phyloP scores from a whole-genome alignment of 2,113 vertebrate species.

The Neogobius melanostomus region DNA sequence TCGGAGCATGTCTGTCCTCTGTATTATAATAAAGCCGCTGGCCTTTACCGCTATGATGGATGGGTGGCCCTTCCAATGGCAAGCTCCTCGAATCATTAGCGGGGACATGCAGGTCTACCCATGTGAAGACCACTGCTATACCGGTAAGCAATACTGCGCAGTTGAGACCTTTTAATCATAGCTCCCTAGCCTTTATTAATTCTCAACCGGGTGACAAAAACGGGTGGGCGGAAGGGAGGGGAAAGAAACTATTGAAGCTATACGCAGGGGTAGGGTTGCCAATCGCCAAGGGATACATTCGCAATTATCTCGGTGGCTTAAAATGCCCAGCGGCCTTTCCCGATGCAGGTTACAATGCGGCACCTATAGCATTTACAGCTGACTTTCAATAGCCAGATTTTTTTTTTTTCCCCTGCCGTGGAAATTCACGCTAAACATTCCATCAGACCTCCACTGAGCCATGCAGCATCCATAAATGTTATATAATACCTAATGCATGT shows the following conservation, averaged over 20 bases:
- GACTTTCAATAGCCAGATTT: conserved; percentile 51
- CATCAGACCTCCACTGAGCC: conserved; percentile 41
- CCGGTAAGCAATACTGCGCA: conserved; percentile 57
- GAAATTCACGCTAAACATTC: conserved; percentile 50
- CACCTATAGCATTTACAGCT: conserved; percentile 55
- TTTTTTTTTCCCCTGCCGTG: conserved; percentile 16
- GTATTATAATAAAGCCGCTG: conserved; percentile 79
- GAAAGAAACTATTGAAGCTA: conserved; percentile 24
- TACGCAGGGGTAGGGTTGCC: conserved; percentile 29
- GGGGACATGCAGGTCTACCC: conserved; percentile 67
- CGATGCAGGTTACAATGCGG: conserved; percentile 39
- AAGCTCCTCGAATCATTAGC: conserved; percentile 77
- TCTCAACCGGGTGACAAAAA: conserved; percentile 26
- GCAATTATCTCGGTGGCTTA: conserved; percentile 63
- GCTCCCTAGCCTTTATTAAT: conserved; percentile 62
- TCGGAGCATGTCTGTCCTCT: conserved; percentile 81
- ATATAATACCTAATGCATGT: conserved; percentile 17
- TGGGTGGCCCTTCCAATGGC: conserved; percentile 75
- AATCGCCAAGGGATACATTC: conserved; percentile 59
- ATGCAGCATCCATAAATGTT: conserved; percentile 7
- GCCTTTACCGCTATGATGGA: conserved; percentile 76
- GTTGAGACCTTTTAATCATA: conserved; percentile 70
- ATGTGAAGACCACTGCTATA: conserved; percentile 51
- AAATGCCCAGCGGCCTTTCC: conserved; percentile 47
- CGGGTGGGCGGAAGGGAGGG: conserved; percentile 3